Percentiles rank a stretch among this genome's conserved stretches.
phyloP scores from a whole-genome alignment of 2,797 vertebrate genomes.

The Sus cebifrons region DNA sequence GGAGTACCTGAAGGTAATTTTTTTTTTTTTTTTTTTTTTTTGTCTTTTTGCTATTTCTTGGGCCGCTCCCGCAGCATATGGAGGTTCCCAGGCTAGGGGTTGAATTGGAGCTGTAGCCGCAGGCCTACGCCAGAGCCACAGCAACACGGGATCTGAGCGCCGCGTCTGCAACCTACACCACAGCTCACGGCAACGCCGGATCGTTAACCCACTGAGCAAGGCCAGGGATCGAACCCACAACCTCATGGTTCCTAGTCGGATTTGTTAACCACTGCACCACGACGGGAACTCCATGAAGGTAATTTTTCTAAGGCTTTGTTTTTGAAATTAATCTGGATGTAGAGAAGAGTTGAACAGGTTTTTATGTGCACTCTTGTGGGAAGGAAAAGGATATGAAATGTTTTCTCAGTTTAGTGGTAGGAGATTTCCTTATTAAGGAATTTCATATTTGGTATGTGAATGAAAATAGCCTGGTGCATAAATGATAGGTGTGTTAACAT shows the following conservation, averaged over 20 bases:
- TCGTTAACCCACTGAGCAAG: no score
- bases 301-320: slow-evolving; percentile 41
- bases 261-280: no score
- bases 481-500: slow-evolving; percentile 17
- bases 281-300: neutral
- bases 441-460: slow-evolving; percentile 41
- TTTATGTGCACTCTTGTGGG: neutral
- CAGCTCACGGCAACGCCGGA: no score
- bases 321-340: slow-evolving; percentile 8
- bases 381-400: slow-evolving; percentile 28
- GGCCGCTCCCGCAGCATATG: no score
- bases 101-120: no score
- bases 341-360: neutral
- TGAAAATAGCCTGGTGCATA: slow-evolving; percentile 30
- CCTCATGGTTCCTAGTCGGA: no score
- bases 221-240: no score
- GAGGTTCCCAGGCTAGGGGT: no score
- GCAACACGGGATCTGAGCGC: no score
- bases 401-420: neutral
- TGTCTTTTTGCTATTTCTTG: no score
- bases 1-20: slow-evolving; percentile 17
- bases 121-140: no score
- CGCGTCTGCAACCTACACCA: no score
- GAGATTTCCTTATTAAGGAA: neutral
- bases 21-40: neutral